These are phyloP conservation scores for Trichechus manatus DNA, from an alignment of 2,113 vertebrate species.

Conservation along the genomic window DNA sequence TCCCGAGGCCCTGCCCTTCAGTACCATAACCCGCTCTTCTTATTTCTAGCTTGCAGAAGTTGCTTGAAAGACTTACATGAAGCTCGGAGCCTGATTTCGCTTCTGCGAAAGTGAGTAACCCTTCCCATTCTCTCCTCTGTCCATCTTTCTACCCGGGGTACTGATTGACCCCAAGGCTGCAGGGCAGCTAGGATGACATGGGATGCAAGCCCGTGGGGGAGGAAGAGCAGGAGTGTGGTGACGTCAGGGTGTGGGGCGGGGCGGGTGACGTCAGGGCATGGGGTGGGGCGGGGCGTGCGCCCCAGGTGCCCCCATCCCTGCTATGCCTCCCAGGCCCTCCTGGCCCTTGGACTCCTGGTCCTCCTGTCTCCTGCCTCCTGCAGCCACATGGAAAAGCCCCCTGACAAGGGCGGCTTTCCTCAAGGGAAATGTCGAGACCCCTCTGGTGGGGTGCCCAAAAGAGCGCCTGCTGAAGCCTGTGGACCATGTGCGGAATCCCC, in stretches of 20 bases:
- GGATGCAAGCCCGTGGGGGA: not conserved
- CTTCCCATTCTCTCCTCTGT: not conserved
- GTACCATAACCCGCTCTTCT: not conserved
- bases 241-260: not conserved
- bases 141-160: rapidly evolving
- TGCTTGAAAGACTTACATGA: not conserved
- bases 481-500: rapidly evolving
- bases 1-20: not conserved
- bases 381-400: not conserved
- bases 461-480: not conserved
- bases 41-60: conserved; percentile 14
- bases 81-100: not conserved
- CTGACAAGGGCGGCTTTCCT: not conserved
- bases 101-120: conserved; percentile 11
- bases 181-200: too few species aligned
- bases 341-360: not conserved
- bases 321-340: too few species aligned
- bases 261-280: too few species aligned
- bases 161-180: not conserved
- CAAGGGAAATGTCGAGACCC: not conserved
- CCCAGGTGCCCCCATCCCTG: too few species aligned
- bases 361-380: not conserved
- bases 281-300: not conserved
- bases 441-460: not conserved
- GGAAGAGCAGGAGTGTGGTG: not conserved